Conservation (phyloP, 2,113 vertebrate genomes). For the Baryphthengus martii region DNA sequence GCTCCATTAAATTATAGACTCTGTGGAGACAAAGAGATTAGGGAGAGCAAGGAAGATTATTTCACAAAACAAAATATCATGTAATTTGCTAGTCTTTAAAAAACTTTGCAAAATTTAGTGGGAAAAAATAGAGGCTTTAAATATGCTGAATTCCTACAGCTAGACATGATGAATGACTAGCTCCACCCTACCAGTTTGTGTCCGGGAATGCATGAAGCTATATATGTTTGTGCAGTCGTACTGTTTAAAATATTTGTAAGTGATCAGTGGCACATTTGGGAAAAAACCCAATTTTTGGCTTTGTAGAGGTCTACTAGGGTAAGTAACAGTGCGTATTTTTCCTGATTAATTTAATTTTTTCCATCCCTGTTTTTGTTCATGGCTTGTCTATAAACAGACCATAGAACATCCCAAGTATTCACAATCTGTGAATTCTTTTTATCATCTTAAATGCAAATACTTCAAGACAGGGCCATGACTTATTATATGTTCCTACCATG, state of each 20-base stretch:
- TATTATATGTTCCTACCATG: neutral
- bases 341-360: slow-evolving; percentile 20
- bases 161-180: neutral
- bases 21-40: slow-evolving; percentile 54
- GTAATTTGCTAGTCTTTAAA: slow-evolving; percentile 29
- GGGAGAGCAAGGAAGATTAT: slow-evolving; percentile 26
- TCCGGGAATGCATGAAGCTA: neutral
- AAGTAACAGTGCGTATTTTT: slow-evolving; percentile 7
- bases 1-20: slow-evolving; percentile 53
- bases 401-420: neutral
- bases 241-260: neutral
- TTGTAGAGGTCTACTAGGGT: neutral
- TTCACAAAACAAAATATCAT: neutral
- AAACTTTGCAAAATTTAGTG: neutral
- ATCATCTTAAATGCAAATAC: neutral
- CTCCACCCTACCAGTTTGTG: neutral
- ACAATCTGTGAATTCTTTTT: neutral
- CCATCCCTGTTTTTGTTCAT: neutral
- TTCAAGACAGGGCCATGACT: neutral
- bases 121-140: neutral
- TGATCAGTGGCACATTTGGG: neutral
- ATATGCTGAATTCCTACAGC: neutral
- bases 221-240: neutral
- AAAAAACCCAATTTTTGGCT: neutral
- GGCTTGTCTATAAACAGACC: neutral